phyloP scores from a whole-genome alignment of 1,140 invertebrate species.

The Cataglyphis hispanica region DNA sequence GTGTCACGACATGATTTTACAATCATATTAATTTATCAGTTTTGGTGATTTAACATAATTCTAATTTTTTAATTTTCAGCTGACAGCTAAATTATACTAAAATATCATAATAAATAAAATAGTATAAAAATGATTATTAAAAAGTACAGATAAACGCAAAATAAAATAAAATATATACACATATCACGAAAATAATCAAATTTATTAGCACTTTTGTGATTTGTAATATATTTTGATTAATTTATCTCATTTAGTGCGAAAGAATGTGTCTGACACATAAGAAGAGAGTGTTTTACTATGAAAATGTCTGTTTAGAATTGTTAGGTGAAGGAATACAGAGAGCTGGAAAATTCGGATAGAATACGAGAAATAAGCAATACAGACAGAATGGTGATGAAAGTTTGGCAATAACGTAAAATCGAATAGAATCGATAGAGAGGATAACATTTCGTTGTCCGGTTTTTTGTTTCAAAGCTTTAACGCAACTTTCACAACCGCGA shows the following conservation, averaged over 20 bases:
- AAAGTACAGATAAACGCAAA: background rate
- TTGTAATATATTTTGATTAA: background rate
- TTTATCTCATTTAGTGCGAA: background rate
- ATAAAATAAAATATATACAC: background rate
- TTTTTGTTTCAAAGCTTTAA: constrained; percentile 62
- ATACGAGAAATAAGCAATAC: constrained; percentile 44
- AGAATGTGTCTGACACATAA: background rate
- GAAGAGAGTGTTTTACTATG: background rate
- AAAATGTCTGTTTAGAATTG: constrained; percentile 26
- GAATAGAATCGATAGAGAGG: constrained; percentile 34
- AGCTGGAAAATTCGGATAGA: constrained; percentile 18
- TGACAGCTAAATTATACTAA: background rate
- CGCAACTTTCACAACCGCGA: constrained; percentile 24
- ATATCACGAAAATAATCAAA: background rate
- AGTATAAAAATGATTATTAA: background rate
- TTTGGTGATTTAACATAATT: background rate
- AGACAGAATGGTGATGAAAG: constrained; percentile 25
- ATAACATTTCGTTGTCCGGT: constrained; percentile 56
- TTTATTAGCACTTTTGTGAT: background rate
- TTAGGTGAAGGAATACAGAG: constrained; percentile 19
- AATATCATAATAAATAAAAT: background rate
- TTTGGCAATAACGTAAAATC: constrained; percentile 49
- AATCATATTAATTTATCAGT: constrained; percentile 18
- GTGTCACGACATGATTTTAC: constrained; percentile 15
- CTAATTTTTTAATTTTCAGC: background rate